A percentile compares a stretch with the other conserved stretches of the same genome.
Evolutionary conservation across 2,797 vertebrate species (phyloP).

Genomic region (Pachyuromys duprasi): DNA sequence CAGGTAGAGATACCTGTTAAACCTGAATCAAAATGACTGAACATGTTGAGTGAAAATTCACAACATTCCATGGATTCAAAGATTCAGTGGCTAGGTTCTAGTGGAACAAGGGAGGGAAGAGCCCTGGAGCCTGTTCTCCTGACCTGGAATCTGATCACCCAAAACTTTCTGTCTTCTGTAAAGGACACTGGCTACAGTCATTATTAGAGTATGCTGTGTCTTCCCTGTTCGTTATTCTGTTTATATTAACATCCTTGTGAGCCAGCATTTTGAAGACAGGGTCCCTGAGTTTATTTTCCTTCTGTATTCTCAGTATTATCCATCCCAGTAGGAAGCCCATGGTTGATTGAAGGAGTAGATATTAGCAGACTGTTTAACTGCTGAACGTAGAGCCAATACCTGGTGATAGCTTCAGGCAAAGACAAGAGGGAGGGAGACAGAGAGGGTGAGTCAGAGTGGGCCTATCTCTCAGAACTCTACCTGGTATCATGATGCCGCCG

Average conservation of each 20-base stretch:
- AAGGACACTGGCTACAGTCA: neutral
- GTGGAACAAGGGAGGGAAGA: neutral
- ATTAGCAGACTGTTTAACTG: neutral
- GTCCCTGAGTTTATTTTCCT: neutral
- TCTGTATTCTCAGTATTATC: neutral
- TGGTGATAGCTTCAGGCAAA: neutral
- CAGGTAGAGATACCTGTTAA: neutral
- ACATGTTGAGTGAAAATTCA: constrained; percentile 7
- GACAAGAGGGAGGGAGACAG: neutral
- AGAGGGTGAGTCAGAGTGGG: no score
- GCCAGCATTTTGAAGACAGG: neutral
- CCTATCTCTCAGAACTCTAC: neutral
- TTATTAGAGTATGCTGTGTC: neutral
- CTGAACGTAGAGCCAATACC: neutral
- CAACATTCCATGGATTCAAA: neutral
- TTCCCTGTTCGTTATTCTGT: neutral
- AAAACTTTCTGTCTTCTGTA: neutral
- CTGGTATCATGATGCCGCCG: neutral
- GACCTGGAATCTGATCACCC: neutral
- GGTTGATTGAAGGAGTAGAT: neutral
- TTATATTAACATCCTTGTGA: neutral
- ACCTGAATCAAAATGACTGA: neutral
- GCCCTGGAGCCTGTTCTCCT: neutral
- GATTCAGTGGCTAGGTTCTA: neutral
- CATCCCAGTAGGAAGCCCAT: neutral